phyloP scores from a whole-genome alignment of 2,113 vertebrate species.

The Calidris pugnax region DNA sequence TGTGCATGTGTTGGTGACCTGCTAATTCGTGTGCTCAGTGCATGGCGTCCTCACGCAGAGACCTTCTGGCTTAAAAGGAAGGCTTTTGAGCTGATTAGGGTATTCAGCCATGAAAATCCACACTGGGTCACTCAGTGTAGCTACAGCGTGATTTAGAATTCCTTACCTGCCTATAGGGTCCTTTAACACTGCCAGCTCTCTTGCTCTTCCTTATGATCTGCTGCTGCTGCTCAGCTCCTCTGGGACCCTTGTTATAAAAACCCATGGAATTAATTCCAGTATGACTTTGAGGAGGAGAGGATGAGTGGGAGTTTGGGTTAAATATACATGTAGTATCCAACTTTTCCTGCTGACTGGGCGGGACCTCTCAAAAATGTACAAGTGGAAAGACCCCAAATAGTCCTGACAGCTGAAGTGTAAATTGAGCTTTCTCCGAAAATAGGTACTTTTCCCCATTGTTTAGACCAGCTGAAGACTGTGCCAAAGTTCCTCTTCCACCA shows the following conservation, averaged over 20 bases:
- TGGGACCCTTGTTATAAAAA: not conserved
- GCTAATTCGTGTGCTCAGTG: rapidly evolving
- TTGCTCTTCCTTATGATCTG: not conserved
- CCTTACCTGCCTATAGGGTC: rapidly evolving
- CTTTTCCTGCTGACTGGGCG: not conserved
- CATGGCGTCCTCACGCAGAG: not conserved
- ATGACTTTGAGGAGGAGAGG: not conserved
- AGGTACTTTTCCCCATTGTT: not conserved
- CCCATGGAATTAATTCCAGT: not conserved
- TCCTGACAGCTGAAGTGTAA: not conserved
- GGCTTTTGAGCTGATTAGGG: not conserved
- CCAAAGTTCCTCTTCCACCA: not conserved
- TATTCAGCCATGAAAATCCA: not conserved
- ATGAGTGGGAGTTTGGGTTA: not conserved
- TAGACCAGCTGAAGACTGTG: not conserved
- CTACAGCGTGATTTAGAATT: not conserved
- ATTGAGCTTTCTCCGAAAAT: not conserved
- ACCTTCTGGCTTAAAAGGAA: not conserved
- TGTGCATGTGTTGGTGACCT: not conserved
- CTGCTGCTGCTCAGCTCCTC: not conserved
- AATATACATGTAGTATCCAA: not conserved
- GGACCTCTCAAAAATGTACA: not conserved
- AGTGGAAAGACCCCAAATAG: not conserved
- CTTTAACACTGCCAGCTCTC: not conserved
- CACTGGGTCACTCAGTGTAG: rapidly evolving